A percentile compares a stretch with the other conserved stretches of the same genome.
Evolutionary conservation across 2,888 invertebrate species (phyloP).

Genomic region (Tribolium freemani): DNA sequence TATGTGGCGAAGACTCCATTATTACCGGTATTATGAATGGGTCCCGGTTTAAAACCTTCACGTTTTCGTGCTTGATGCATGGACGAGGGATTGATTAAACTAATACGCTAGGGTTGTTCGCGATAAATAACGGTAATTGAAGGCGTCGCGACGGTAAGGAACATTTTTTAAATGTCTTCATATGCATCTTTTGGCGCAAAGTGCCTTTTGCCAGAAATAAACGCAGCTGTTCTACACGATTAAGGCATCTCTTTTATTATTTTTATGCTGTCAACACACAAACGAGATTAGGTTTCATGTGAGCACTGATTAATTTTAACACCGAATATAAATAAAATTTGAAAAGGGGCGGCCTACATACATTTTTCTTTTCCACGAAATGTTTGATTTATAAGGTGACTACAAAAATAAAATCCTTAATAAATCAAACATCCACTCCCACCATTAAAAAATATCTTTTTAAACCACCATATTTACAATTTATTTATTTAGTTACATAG

Average conservation of each 20-base stretch:
- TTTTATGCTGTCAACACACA: background rate
- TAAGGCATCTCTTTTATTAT: conserved; percentile 1
- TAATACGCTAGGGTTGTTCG: background rate
- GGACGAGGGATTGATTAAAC: conserved; percentile 19
- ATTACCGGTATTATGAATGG: conserved; percentile 16
- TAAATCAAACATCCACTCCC: no score
- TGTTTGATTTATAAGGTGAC: background rate
- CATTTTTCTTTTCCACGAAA: background rate
- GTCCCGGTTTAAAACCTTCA: conserved; percentile 4
- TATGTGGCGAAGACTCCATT: conserved; percentile 32
- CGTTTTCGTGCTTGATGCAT: conserved; percentile 10
- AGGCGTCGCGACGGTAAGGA: conserved; percentile 9
- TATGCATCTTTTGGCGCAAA: conserved; percentile 3
- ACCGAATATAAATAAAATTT: background rate
- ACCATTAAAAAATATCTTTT: no score
- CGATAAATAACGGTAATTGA: conserved; percentile 10
- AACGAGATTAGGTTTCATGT: background rate
- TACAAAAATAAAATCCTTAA: no score
- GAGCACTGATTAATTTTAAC: background rate
- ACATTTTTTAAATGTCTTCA: conserved; percentile 5
- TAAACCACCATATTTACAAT: no score
- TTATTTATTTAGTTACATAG: no score
- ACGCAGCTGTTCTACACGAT: conserved; percentile 11
- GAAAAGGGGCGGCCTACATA: background rate
- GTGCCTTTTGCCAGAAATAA: conserved; percentile 6